Conservation (phyloP, 2,113 vertebrate species). For the Embiotoca jacksoni region DNA sequence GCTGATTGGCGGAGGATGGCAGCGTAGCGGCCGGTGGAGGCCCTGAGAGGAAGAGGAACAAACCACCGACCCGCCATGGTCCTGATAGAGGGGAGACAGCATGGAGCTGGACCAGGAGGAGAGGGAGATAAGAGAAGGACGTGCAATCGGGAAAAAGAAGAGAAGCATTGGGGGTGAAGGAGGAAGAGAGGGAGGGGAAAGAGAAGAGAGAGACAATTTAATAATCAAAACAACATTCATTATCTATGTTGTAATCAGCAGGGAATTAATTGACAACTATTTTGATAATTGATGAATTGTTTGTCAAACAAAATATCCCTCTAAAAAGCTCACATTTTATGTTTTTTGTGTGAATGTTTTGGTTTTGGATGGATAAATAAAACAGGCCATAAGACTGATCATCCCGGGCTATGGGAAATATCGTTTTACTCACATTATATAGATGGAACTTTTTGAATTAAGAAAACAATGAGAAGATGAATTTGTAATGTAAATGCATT, state of each 20-base stretch:
- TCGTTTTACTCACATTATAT: too few relatives aligned
- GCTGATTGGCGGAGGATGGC: slow-evolving; percentile 73
- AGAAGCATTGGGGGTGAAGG: neutral
- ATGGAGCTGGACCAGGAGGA: slow-evolving; percentile 71
- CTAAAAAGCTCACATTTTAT: too few relatives aligned
- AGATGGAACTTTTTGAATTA: too few relatives aligned
- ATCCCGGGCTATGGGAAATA: too few relatives aligned
- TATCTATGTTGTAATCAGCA: neutral
- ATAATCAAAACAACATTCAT: neutral
- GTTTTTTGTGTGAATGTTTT: too few relatives aligned
- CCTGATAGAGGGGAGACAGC: slow-evolving; percentile 77
- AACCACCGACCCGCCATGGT: slow-evolving; percentile 76
- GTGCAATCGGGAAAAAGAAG: neutral
- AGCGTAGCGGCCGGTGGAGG: slow-evolving; percentile 56
- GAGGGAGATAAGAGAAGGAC: neutral
- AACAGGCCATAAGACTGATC: too few relatives aligned
- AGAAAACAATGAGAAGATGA: too few relatives aligned
- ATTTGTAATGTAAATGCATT: too few relatives aligned
- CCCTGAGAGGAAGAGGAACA: slow-evolving; percentile 68
- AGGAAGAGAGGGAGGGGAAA: neutral
- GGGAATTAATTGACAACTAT: too few relatives aligned
- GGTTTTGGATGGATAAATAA: too few relatives aligned
- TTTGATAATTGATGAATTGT: too few relatives aligned
- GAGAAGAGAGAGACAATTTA: neutral
- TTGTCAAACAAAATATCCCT: too few relatives aligned